Conservation (phyloP, 2,797 vertebrate species). For the Vultur gryphus region DNA sequence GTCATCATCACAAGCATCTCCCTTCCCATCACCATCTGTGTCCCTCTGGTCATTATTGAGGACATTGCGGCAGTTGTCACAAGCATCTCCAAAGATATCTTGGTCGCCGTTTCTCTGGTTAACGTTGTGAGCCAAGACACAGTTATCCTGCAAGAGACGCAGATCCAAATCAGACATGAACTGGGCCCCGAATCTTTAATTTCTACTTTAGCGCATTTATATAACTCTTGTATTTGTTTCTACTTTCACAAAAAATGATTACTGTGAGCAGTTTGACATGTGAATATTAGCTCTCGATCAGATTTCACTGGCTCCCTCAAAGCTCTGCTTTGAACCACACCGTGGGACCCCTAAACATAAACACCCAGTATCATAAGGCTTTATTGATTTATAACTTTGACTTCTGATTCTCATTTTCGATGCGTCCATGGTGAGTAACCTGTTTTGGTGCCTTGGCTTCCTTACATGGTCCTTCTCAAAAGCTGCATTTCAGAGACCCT, state of each 20-base stretch:
- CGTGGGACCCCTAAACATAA: neutral
- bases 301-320: neutral
- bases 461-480: neutral
- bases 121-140: constrained; percentile 87
- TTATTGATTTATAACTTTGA: neutral
- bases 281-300: neutral
- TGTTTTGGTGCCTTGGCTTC: neutral
- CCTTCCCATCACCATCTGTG: constrained; percentile 90
- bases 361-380: neutral
- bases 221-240: neutral
- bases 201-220: neutral
- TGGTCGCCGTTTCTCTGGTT: constrained; percentile 93
- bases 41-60: constrained; percentile 95
- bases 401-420: neutral
- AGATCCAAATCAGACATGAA: neutral
- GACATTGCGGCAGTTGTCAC: constrained; percentile 89
- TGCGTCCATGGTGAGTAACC: neutral
- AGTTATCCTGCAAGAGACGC: constrained; percentile 86
- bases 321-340: neutral
- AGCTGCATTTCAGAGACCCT: neutral
- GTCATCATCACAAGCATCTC: constrained; percentile 95
- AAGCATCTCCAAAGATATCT: constrained; percentile 94
- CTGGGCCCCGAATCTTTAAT: neutral
- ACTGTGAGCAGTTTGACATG: neutral
- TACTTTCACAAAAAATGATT: neutral